Evolutionary conservation across 2,888 invertebrate genomes (phyloP), one percentile per base, ranked within the genome.

Genomic region (Sussaba pulchella): DNA sequence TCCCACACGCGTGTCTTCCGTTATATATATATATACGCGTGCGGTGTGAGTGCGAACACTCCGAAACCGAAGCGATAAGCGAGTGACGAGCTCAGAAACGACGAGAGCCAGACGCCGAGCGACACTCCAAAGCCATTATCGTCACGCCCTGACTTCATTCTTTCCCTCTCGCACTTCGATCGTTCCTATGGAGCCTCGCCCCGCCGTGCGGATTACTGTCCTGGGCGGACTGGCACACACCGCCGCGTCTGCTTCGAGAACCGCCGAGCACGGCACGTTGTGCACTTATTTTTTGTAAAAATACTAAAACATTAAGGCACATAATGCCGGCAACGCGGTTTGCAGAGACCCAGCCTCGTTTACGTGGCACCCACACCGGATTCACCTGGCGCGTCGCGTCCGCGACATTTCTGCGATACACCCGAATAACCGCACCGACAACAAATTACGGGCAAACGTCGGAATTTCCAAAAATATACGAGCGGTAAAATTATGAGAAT

Each of bases 41-140:
- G 63, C 50, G 21, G 72, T 41, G 43, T 59, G 52, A 57, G 57
- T 57, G 70, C 57, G 59, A 78, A 71, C 70, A 57, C 66, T 73
- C 39, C 41, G 52, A 67, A 72, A 39, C 39, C 52, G 14, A 6
- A 52, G 57, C 50, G 72, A 72, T 63, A 72, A 72, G 63, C 67
- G 57, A 57, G 63, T 69, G 72, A 72, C 80, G 72, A 75, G 78
- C 78, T 78, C 75, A 82, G 82, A 73, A 81, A 81, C 80, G 69
- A 69, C 72, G 72, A 74, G 74, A 76, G 66, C 69, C 36, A 59
- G 72, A 83, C 76, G 87, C 84, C n/a, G 84, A 87, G 86, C 86
- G 87, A 88, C 88, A 89, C 86, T 90, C 87, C 83, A 88, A 88
- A 89, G 86, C 89, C 89, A 90, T 90, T 90, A 89, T 87, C 87